phyloP scores from a whole-genome alignment of 2,888 invertebrate genomes.

The Scrobipalpa costella region DNA sequence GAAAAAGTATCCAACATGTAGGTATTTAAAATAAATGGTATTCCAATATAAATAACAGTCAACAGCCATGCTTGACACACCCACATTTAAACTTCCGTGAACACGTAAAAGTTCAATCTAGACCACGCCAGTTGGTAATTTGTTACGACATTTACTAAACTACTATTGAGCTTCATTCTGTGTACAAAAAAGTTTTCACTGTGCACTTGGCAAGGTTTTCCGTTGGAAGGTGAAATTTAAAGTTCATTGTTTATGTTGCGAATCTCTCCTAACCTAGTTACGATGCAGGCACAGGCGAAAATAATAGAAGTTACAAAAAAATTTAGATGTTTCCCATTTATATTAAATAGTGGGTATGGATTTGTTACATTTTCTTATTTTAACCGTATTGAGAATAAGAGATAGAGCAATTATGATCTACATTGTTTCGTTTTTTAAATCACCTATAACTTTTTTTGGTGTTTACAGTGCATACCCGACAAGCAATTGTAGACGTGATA shows the following conservation, averaged over 20 bases:
- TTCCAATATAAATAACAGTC: too few relatives aligned
- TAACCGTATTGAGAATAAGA: too few relatives aligned
- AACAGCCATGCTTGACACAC: neutral
- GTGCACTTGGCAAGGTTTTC: constrained; percentile 6
- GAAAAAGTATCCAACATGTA: too few relatives aligned
- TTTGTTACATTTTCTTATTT: too few relatives aligned
- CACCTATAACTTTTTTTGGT: too few relatives aligned
- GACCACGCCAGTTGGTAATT: neutral
- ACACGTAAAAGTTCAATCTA: neutral
- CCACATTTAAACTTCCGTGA: neutral
- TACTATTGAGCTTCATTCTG: neutral
- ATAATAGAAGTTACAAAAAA: too few relatives aligned
- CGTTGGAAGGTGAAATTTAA: neutral
- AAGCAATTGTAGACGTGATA: neutral
- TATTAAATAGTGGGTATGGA: too few relatives aligned
- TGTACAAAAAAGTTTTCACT: constrained; percentile 1
- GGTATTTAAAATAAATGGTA: too few relatives aligned
- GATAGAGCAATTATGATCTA: too few relatives aligned
- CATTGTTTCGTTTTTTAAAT: too few relatives aligned
- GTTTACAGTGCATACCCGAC: too few relatives aligned
- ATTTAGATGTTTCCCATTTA: too few relatives aligned
- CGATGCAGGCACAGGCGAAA: neutral
- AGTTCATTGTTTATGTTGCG: neutral
- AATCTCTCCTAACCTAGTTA: neutral
- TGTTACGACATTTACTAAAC: neutral